phyloP scores from a whole-genome alignment of 2,113 vertebrate species.

The Myotis lucifugus region DNA sequence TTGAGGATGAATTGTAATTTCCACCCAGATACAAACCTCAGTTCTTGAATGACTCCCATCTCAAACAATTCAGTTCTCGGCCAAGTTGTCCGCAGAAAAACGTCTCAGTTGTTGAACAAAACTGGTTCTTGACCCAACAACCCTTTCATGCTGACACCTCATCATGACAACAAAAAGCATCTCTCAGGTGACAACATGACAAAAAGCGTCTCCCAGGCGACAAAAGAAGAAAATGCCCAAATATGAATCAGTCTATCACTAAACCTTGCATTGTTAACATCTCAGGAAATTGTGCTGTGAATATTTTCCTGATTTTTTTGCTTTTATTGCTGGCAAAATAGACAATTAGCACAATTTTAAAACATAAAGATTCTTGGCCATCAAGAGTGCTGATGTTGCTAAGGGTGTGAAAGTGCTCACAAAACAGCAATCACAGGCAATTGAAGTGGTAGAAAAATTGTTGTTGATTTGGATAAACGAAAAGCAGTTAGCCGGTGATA shows the following conservation, averaged over 20 bases:
- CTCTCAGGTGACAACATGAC: too few species aligned
- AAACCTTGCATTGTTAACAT: background rate
- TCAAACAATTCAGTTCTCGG: too few species aligned
- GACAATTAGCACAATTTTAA: background rate
- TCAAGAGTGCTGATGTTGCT: background rate
- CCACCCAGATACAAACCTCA: background rate
- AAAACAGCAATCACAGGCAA: background rate
- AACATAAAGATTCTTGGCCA: background rate
- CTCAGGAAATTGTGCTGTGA: background rate
- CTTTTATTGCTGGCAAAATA: background rate
- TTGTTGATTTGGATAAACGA: background rate
- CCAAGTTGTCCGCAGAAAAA: too few species aligned
- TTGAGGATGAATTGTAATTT: constrained; percentile 2
- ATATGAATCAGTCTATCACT: background rate
- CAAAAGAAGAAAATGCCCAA: background rate
- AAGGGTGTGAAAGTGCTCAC: background rate
- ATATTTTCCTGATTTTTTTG: background rate
- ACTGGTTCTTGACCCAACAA: background rate
- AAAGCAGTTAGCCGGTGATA: too few species aligned
- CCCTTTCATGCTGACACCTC: background rate
- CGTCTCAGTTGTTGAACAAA: background rate
- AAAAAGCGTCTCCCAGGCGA: too few species aligned
- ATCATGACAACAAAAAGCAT: background rate
- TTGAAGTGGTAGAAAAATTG: background rate
- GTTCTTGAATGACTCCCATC: too few species aligned